Evolutionary conservation across 2,888 invertebrate species (phyloP), one percentile per base, ranked within the genome.

Genomic region (Ceriagrion tenellum): DNA sequence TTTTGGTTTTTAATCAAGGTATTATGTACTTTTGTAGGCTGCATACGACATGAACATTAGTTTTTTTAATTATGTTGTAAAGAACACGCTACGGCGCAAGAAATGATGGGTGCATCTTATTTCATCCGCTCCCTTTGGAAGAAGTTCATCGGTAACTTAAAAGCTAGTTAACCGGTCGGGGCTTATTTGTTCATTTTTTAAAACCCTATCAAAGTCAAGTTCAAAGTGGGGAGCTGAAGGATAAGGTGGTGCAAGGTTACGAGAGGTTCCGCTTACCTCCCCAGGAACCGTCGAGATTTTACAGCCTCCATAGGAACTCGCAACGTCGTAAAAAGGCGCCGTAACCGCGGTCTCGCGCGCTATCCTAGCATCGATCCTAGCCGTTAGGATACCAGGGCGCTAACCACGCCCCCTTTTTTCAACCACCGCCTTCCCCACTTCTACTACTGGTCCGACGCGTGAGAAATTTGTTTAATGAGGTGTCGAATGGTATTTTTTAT

Each of bases 161-260:
- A 59, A 59, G 18, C 16, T 59, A 8, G 2, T 59, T 6, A 20
- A 59, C 16, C 20, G 59, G 59, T 59, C 59, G 20, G 20, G 18
- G 59, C 13, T 59, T 59, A 12, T 59, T 20, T 12, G 20, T 59
- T 59, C 13, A 59, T 59, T 59, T 59, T 59, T 59, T 59, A 13
- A 8, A n/a, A 23, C 35, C 35, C 18, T 81, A 1, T 35, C 26
- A 35, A 81, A 81, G 30, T 81, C 81, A 18, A 35, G 81, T 30
- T 35, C n/a, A 69, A 20, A 59, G 69, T 26, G 26, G 81, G 81
- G 16, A 26, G 23, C 23, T 81, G 69, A 69, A 69, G 12, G 69
- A 69, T 69, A 69, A 69, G 30, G 81, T 35, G 81, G 81, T 26
- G 16, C 81, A 81, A 81, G 81, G 81, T 81, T 81, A 81, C 81